phyloP scores from a whole-genome alignment of 2,888 invertebrate genomes.

The Andrena chrysosceles region DNA sequence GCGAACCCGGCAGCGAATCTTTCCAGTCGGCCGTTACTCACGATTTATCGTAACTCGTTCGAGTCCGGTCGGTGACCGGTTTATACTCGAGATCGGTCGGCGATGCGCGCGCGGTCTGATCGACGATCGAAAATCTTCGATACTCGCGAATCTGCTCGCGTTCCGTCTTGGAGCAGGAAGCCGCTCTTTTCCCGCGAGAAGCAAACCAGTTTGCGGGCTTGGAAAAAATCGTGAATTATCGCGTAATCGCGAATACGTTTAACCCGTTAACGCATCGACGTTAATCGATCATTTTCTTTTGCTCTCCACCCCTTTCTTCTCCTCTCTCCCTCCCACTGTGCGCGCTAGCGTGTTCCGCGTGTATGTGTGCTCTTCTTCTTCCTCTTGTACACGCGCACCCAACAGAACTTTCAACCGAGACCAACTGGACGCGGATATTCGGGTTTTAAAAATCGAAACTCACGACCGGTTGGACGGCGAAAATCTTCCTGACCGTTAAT shows the following conservation, averaged over 20 bases:
- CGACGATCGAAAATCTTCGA: conserved; percentile 74
- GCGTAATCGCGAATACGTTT: conserved; percentile 66
- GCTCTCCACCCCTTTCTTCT: conserved; percentile 6
- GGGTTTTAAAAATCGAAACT: conserved; percentile 57
- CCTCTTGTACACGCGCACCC: not conserved
- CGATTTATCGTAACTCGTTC: conserved; percentile 82
- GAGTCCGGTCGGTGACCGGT: conserved; percentile 77
- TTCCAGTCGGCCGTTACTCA: conserved; percentile 76
- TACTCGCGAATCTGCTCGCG: conserved; percentile 51
- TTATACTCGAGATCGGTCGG: conserved; percentile 62
- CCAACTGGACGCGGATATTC: conserved; percentile 32
- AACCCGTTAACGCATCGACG: conserved; percentile 69
- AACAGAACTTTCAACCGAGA: not conserved
- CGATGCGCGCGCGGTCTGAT: conserved; percentile 54
- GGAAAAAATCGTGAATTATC: conserved; percentile 62
- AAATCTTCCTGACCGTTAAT: conserved; percentile 75
- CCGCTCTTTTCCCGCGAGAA: conserved; percentile 54
- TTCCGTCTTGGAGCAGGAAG: conserved; percentile 50
- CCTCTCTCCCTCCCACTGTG: too few relatives aligned
- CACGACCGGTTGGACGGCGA: conserved; percentile 63
- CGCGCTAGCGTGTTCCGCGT: too few relatives aligned
- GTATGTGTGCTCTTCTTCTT: fast-evolving
- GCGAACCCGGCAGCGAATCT: conserved; percentile 80
- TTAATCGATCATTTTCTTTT: conserved; percentile 65
- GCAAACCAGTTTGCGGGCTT: conserved; percentile 65